A percentile compares a stretch with the other conserved stretches of the same genome.
Evolutionary conservation across 2,888 invertebrate genomes (phyloP).

Genomic region (Deilephila elpenor): DNA sequence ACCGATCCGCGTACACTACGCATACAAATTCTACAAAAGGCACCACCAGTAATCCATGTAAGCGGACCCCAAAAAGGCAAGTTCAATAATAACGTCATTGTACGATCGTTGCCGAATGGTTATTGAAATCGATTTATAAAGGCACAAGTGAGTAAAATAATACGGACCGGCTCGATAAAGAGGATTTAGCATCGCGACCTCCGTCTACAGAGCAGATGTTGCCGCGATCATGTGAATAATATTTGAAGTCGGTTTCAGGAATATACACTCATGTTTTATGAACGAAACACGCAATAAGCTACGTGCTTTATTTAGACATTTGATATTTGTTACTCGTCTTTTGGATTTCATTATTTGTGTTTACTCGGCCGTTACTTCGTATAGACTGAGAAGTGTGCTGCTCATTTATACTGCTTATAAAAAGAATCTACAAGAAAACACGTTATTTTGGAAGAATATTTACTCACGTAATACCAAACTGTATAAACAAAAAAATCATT

Average conservation of each 20-base stretch:
- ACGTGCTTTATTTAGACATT: not conserved
- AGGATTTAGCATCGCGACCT: conserved; percentile 39
- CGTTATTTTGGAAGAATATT: too few relatives aligned
- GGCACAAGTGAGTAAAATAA: conserved; percentile 46
- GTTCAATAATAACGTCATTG: conserved; percentile 35
- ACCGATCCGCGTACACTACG: not conserved
- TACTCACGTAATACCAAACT: not conserved
- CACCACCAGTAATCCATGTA: conserved; percentile 36
- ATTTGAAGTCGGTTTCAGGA: conserved; percentile 2
- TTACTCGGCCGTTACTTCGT: not conserved
- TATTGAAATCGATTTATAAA: conserved; percentile 56
- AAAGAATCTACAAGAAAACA: too few relatives aligned
- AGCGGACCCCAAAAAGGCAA: conserved; percentile 30
- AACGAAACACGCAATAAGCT: conserved; percentile 3
- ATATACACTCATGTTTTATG: conserved; percentile 1
- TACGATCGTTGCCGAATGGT: conserved; percentile 48
- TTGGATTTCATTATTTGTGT: not conserved
- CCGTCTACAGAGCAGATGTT: conserved; percentile 26
- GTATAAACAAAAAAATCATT: not conserved
- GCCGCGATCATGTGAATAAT: conserved; percentile 8
- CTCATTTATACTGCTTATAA: too few relatives aligned
- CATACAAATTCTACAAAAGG: conserved; percentile 17
- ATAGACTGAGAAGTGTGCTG: too few relatives aligned
- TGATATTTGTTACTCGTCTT: not conserved
- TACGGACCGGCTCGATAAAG: conserved; percentile 40